Evolutionary conservation across 2,888 invertebrate species (phyloP).

Genomic region (Mythimna albipuncta): DNA sequence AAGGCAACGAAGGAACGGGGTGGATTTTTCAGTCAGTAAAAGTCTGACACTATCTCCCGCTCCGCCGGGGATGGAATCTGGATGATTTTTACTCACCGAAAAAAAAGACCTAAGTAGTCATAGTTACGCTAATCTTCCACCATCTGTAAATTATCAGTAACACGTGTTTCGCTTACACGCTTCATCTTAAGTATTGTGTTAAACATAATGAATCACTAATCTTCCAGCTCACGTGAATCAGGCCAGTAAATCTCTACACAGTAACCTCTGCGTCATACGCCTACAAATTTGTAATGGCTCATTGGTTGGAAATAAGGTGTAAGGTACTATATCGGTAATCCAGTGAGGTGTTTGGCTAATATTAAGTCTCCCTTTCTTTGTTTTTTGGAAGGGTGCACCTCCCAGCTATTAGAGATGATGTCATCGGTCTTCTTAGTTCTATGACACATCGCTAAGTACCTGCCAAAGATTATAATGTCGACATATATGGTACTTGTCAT

Average conservation of each 20-base stretch:
- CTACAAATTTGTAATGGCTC: slow-evolving; percentile 31
- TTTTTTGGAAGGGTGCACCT: neutral
- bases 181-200: slow-evolving; percentile 43
- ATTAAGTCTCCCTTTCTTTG: slow-evolving; percentile 10
- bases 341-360: slow-evolving; percentile 21
- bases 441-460: neutral
- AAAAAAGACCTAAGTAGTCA: neutral
- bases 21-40: too few species aligned
- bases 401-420: neutral
- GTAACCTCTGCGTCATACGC: slow-evolving; percentile 47
- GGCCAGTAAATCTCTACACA: slow-evolving; percentile 39
- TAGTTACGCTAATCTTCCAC: neutral
- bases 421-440: slow-evolving; percentile 4
- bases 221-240: slow-evolving; percentile 43
- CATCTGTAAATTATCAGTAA: neutral
- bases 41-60: too few species aligned
- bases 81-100: too few species aligned
- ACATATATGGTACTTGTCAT: neutral
- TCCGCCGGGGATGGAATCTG: too few species aligned
- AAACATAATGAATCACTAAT: slow-evolving; percentile 60
- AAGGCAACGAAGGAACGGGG: too few species aligned
- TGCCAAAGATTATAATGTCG: neutral
- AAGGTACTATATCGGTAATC: slow-evolving; percentile 23
- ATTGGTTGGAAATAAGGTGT: slow-evolving; percentile 33
- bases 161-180: slow-evolving; percentile 22